These are phyloP conservation scores for Mesocricetus auratus DNA, from an alignment of 2,113 vertebrate genomes.

Conservation along the genomic window DNA sequence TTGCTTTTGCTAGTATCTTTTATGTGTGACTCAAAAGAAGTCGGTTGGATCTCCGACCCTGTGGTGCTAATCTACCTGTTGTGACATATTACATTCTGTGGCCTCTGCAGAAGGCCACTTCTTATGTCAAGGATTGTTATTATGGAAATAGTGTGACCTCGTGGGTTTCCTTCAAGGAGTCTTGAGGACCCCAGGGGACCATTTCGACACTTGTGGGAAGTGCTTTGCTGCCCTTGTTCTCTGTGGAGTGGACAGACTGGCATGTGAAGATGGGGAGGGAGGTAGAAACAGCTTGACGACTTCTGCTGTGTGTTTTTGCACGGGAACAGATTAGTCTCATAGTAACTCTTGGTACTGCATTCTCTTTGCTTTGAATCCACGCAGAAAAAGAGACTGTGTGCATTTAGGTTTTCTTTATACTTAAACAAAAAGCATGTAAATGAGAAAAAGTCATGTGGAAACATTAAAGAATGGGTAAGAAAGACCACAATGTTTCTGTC, in stretches of 20 bases:
- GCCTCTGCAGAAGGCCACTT: constrained; percentile 35
- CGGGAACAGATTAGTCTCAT: not conserved
- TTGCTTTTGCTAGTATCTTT: constrained; percentile 54
- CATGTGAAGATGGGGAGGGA: not conserved
- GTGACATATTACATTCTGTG: not conserved
- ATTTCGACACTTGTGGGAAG: not conserved
- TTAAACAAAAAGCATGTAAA: not conserved
- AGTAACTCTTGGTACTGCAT: not conserved
- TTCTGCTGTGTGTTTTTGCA: not conserved
- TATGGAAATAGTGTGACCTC: constrained; percentile 56
- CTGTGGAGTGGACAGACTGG: not conserved
- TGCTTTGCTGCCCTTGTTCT: not conserved
- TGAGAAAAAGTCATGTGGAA: not conserved
- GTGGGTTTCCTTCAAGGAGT: constrained; percentile 37
- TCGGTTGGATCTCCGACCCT: constrained; percentile 26
- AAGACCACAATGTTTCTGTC: not conserved
- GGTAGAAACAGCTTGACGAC: not conserved
- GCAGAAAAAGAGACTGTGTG: not conserved
- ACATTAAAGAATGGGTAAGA: not conserved
- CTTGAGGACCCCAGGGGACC: not conserved
- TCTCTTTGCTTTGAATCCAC: constrained; percentile 21
- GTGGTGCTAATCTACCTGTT: not conserved
- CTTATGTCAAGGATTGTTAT: constrained; percentile 4
- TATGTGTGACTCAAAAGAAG: constrained; percentile 64
- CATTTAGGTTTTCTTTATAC: constrained; percentile 37